Evolutionary conservation across 2,888 invertebrate species (phyloP), one percentile per base, ranked within the genome.

Genomic region (Endotricha flammealis): DNA sequence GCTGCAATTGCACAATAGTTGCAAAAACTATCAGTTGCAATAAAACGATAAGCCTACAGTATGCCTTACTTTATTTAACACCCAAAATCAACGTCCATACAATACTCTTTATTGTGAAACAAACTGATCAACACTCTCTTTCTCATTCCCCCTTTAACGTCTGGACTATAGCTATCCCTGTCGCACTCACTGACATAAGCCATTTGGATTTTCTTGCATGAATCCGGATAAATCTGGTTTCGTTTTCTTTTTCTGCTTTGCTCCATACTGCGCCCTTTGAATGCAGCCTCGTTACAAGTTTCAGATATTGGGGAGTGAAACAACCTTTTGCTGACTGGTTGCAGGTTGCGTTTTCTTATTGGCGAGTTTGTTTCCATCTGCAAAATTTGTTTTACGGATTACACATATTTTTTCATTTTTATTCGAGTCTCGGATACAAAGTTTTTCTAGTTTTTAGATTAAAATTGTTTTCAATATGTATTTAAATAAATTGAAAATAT

Each of bases 331-430:
- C 57, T 73, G 46, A 83, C 64, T 39, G 70, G 70, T 40, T 64
- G 68, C 7, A 69, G 47, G 35, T 51, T 65, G n/a, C 61, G 64
- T 41, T 73, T 76, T 39, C 76, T 65, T 14, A 77, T 47, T 23
- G 81, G 81, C 0, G 82, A 83, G 32, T 73, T 72, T 1, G 68
- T 73, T 47, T 76, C 77, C 72, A 77, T 78, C 80, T 81, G 68
- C n/a, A 46, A 41, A 41, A 23, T 28, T 29, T 29, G 31, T 42
- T 12, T 43, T 23, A 36, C 10, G 31, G 35, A 36, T 47, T n/a
- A n/a, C n/a, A n/a, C n/a, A n/a, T n/a, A n/a, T n/a, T n/a, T n/a
- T n/a, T n/a, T n/a, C n/a, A n/a, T n/a, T n/a, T n/a, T n/a, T n/a
- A n/a, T n/a, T n/a, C n/a, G n/a, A n/a, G n/a, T n/a, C n/a, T n/a